Evolutionary conservation across 1,140 invertebrate species (phyloP), one percentile per base, ranked within the genome.

Genomic region (Eumaeus atala): DNA sequence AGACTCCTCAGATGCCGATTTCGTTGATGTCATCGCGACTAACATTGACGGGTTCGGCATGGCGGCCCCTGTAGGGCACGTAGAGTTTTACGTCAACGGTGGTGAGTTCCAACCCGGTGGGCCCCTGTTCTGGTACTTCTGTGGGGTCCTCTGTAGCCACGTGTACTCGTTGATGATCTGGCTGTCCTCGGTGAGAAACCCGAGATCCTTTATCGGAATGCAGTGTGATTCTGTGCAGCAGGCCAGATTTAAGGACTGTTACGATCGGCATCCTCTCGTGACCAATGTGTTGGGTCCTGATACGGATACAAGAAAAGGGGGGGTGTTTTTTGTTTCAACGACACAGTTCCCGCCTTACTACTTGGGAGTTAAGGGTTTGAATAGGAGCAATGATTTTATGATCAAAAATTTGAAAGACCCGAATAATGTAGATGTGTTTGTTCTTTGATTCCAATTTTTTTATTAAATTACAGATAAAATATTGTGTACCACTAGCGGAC

Each of bases 1-100:
- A 0, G 61, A 71, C 42, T 10, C 36, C 3, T 55, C 54, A 0
- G 64, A 66, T 7, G 61, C 61, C 0, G 59, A 66, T 16, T 62
- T 67, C 16, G 59, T 65, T 0, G 91, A 92, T 59, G 76, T 90
- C 2, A 89, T 92, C 63, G 90, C 91, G 61, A 92, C 91, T 0
- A 93, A 91, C 67, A 90, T 90, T 1, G 89, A 88, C 0, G 89
- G 89, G 18, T 91, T 90, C 59, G 92, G 92, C 0, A 92, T 92
- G 59, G 70, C 88, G n/a, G 87, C 87, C 56, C 87, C 86, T 1
- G 74, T 89, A 10, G 92, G 92, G 0, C 89, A 92, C 66, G 89
- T 91, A 3, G 14, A 54, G 3, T 34, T 49, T 11, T 49, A 49
- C 7, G 28, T 49, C 28, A 49, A 49, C 34, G 48, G 49, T 1